Base-by-base conservation (phyloP, 2,888 invertebrate species). In the Oligia strigilis region DNA sequence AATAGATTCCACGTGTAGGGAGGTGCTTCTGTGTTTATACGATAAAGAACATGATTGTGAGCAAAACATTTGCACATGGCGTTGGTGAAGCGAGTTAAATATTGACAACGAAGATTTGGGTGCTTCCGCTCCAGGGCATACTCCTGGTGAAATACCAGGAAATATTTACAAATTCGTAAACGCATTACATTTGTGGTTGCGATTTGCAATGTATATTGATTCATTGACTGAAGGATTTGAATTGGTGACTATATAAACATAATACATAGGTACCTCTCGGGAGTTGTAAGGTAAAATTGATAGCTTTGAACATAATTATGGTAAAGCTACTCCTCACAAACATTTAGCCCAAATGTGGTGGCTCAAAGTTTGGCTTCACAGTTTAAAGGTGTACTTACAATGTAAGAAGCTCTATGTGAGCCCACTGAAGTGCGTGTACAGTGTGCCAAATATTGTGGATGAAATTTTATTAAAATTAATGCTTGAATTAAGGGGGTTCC, bases 1-100 rank as follows among this genome's bases (percentile, higher is more conserved):
- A 85, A 86, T 81, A 85, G 77, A 77, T 46, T 75, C 17, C 77
- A 88, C 77, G 86, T 81, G 76, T 58, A 71, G n/a, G 36, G 40
- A 52, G 43, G 14, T 64, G 72, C 36, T 81, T 65, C 40, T 55
- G 43, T 85, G 69, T 85, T 88, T 85, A 85, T 60, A 72, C 60
- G 46, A 85, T 80, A 88, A 73, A 75, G 73, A 76, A 71, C 73
- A 87, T 72, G 36, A 65, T 73, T 74, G 66, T 85, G 58, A 67
- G 75, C 73, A 71, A 84, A 87, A 84, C 23, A 85, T 73, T 70
- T 79, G 66, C 58, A 75, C 64, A 80, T 52, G 46, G 65, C 69
- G 64, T 75, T 72, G 40, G 66, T 71, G 64, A 73, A 80, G 43
- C 46, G 55, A 74, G 67, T 69, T 65, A 76, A 76, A 85, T 87